A percentile compares a stretch with the other conserved stretches of the same genome.
Conservation (phyloP, 2,113 vertebrate species). For the Sceloporus tristichus region DNA sequence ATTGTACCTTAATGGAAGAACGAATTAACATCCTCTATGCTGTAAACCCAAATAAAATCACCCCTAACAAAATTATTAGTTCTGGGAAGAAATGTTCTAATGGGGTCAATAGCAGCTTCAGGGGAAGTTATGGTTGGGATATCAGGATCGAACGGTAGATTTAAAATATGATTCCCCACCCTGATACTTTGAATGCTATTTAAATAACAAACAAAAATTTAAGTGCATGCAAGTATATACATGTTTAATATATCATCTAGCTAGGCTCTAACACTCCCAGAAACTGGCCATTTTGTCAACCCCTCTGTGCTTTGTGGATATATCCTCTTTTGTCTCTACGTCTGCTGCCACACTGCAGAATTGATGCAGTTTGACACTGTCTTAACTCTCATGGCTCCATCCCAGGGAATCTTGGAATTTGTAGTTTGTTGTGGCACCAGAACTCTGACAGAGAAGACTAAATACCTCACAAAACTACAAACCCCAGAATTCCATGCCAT, state of each 20-base stretch:
- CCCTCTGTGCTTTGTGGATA: not conserved
- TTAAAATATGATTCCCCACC: not conserved
- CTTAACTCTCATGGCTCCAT: too few species aligned
- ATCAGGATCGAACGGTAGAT: not conserved
- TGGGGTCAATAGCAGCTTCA: not conserved
- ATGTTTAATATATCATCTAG: not conserved
- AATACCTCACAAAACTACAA: too few species aligned
- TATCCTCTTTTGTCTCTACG: not conserved
- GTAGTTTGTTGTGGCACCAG: too few species aligned
- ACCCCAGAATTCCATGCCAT: too few species aligned
- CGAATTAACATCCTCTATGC: not conserved
- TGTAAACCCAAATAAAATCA: not conserved
- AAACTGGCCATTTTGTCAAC: not conserved
- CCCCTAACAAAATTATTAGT: not conserved
- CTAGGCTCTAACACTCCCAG: not conserved
- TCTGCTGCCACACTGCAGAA: not conserved
- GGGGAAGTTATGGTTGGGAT: not conserved
- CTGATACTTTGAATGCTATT: not conserved
- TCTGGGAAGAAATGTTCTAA: not conserved
- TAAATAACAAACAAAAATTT: not conserved
- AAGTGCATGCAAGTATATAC: not conserved
- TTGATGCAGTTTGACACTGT: too few species aligned
- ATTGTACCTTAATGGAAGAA: not conserved
- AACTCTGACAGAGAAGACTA: too few species aligned
- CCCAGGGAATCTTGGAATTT: too few species aligned